Percentiles rank a stretch among this genome's conserved stretches.
phyloP scores from a whole-genome alignment of 2,888 invertebrate genomes.

The Allolobophora icterica region DNA sequence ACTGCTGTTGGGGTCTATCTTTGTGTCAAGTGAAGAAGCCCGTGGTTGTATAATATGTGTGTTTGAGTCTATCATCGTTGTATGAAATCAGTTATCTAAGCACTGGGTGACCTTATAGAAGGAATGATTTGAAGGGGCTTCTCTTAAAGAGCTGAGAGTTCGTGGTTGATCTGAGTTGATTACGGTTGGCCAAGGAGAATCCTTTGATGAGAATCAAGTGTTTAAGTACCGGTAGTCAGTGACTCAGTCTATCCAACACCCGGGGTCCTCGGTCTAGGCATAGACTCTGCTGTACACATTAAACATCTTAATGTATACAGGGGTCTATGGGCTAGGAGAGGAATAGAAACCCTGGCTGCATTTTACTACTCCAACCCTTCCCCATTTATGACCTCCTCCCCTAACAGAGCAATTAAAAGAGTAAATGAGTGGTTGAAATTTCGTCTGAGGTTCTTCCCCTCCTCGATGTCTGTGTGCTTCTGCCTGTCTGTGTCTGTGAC shows the following conservation, averaged over 20 bases:
- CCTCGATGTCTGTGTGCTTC: neutral
- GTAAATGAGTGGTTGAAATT: no score
- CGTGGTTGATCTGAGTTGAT: neutral
- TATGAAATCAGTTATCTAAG: neutral
- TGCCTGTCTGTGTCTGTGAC: neutral
- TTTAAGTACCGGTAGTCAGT: neutral
- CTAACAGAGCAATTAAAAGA: no score
- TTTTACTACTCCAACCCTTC: neutral
- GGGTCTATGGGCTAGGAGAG: neutral
- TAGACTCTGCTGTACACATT: no score
- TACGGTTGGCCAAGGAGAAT: neutral
- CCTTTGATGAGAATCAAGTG: neutral
- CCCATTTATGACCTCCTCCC: no score
- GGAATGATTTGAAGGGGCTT: neutral
- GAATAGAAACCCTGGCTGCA: constrained; percentile 5
- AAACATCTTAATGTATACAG: no score
- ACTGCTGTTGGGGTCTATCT: neutral
- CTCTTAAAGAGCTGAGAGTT: no score
- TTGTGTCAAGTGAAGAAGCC: neutral
- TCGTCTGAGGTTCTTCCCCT: no score
- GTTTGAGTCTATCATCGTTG: neutral
- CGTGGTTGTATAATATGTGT: no score
- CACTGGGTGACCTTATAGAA: neutral
- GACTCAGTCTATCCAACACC: no score
- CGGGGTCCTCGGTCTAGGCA: no score